These are phyloP conservation scores for Halesus radiatus DNA, from an alignment of 1,140 invertebrate genomes.

Conservation along the genomic window DNA sequence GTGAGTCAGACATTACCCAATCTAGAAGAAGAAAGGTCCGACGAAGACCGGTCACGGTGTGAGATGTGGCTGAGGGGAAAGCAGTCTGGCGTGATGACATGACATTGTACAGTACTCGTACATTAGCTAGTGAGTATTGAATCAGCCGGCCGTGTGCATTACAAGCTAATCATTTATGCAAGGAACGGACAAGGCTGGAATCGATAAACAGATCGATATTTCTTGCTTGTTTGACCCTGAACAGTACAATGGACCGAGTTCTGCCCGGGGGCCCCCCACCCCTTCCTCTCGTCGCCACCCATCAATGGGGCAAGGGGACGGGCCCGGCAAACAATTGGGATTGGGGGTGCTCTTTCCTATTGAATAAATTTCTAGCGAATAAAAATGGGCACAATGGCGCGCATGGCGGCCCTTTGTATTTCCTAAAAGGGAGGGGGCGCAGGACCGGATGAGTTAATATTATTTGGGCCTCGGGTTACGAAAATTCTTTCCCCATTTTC, in stretches of 20 bases:
- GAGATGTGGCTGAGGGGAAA: too few species aligned
- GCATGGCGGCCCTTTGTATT: slow-evolving; percentile 41
- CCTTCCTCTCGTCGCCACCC: not conserved
- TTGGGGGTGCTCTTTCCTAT: slow-evolving; percentile 36
- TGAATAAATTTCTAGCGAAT: slow-evolving; percentile 53
- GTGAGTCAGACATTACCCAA: too few species aligned
- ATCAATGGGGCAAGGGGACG: too few species aligned
- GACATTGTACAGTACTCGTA: too few species aligned
- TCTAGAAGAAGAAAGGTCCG: too few species aligned
- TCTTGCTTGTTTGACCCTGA: slow-evolving; percentile 26
- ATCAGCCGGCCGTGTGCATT: too few species aligned
- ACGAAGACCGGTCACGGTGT: too few species aligned
- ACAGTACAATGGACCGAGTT: slow-evolving; percentile 25
- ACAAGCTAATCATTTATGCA: too few species aligned
- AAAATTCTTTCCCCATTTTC: slow-evolving; percentile 4
- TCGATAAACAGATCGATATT: slow-evolving; percentile 32
- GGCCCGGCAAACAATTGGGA: slow-evolving; percentile 11
- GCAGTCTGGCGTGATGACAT: too few species aligned
- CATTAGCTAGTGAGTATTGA: too few species aligned
- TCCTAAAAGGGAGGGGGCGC: not conserved
- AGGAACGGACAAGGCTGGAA: not conserved
- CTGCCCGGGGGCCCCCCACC: not conserved
- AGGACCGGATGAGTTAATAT: slow-evolving; percentile 12
- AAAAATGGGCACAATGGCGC: slow-evolving; percentile 52
- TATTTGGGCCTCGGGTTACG: slow-evolving; percentile 10